Conservation (phyloP, 2,797 vertebrate genomes). For the Crenichthys baileyi region DNA sequence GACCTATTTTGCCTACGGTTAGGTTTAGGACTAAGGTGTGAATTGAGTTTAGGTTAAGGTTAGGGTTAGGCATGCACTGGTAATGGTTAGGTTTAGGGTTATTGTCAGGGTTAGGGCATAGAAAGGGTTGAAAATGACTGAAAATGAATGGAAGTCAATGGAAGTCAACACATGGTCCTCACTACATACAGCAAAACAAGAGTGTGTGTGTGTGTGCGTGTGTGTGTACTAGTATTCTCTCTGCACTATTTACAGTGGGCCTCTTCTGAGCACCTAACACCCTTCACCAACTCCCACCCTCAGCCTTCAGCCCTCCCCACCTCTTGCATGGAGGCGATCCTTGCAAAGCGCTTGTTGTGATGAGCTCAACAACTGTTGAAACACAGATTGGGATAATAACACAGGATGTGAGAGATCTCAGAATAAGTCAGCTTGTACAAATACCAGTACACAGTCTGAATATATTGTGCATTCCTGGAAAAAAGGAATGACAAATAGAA, state of each 20-base stretch:
- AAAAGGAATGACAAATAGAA: not conserved
- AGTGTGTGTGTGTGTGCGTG: not conserved
- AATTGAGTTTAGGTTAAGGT: too few species aligned
- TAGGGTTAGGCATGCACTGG: too few species aligned
- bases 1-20: too few species aligned
- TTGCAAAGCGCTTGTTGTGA: slow-evolving; percentile 28
- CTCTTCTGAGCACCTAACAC: slow-evolving; percentile 25
- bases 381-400: slow-evolving; percentile 32
- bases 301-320: not conserved
- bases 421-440: slow-evolving; percentile 35
- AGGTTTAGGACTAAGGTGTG: too few species aligned
- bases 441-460: not conserved
- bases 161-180: too few species aligned
- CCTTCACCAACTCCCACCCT: not conserved
- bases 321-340: not conserved
- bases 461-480: not conserved
- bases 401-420: slow-evolving; percentile 53
- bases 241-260: slow-evolving; percentile 53
- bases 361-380: slow-evolving; percentile 38
- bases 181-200: too few species aligned
- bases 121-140: too few species aligned
- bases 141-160: too few species aligned
- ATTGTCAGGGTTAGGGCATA: too few species aligned
- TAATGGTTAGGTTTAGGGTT: too few species aligned
- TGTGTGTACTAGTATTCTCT: not conserved